Evolutionary conservation across 2,797 vertebrate species (phyloP).

Genomic region (Malurus leucopterus): DNA sequence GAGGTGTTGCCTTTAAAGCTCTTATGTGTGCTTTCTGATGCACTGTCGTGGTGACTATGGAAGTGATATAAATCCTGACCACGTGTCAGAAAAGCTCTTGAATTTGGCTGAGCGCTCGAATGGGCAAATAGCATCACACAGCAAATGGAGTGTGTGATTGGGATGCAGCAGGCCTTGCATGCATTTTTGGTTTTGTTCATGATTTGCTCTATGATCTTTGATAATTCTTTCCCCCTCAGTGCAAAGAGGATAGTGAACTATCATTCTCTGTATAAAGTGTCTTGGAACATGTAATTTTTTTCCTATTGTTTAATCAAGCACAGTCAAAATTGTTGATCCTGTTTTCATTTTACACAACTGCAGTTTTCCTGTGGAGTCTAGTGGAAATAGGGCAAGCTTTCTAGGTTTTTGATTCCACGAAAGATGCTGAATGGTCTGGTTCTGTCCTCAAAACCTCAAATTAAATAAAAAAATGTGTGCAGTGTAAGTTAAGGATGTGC

Average conservation of each 20-base stretch:
- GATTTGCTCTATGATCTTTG: background rate
- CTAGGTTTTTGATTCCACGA: background rate
- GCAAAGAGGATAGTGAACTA: background rate
- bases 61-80: background rate
- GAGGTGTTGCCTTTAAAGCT: background rate
- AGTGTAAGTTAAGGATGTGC: background rate
- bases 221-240: background rate
- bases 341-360: background rate
- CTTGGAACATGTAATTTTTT: background rate
- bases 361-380: background rate
- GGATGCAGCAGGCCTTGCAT: background rate
- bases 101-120: background rate
- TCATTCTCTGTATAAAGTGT: background rate
- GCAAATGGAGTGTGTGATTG: background rate
- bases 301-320: background rate
- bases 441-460: background rate
- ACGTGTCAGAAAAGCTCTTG: background rate
- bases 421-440: background rate
- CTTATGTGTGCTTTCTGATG: background rate
- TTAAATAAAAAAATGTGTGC: background rate
- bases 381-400: background rate
- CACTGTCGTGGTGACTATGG: background rate
- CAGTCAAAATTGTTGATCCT: background rate
- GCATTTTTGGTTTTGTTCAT: background rate
- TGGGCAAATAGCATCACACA: background rate